Conservation (phyloP, 2,888 invertebrate species). For the Serrognathus titanus region DNA sequence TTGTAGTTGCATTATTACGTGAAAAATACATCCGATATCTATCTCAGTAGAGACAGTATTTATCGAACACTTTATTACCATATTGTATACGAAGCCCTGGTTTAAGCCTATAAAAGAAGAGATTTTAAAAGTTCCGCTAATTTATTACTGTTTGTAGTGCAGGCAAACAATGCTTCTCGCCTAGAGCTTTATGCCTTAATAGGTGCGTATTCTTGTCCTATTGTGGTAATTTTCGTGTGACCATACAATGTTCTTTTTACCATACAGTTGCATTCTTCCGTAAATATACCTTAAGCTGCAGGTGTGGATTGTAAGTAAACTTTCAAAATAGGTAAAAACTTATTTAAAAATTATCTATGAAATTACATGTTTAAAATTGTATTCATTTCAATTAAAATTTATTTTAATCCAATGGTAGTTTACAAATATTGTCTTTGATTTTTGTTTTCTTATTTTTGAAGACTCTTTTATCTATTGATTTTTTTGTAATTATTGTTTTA, state of each 20-base stretch:
- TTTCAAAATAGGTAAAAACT: too few relatives aligned
- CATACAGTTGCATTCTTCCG: conserved; percentile 14
- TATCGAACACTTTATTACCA: conserved; percentile 26
- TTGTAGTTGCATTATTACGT: too few relatives aligned
- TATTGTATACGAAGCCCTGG: conserved; percentile 25
- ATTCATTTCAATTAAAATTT: too few relatives aligned
- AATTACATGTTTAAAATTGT: too few relatives aligned
- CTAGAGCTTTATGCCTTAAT: conserved; percentile 24
- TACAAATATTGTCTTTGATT: too few relatives aligned
- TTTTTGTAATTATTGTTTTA: too few relatives aligned
- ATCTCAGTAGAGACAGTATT: conserved; percentile 21
- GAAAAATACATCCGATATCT: conserved; percentile 14
- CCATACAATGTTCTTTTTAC: conserved; percentile 20
- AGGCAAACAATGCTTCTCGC: conserved; percentile 22
- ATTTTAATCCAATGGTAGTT: too few relatives aligned
- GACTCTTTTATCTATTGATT: too few relatives aligned
- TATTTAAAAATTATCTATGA: too few relatives aligned
- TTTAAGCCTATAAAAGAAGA: conserved; percentile 27
- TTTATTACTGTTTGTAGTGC: conserved; percentile 25
- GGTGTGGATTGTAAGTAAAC: too few relatives aligned
- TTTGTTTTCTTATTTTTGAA: too few relatives aligned
- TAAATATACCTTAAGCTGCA: too few relatives aligned
- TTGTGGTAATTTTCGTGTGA: conserved; percentile 9
- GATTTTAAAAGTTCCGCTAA: conserved; percentile 23
- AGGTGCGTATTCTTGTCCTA: conserved; percentile 22